phyloP scores from a whole-genome alignment of 1,140 invertebrate species.

The Sinonovacula constricta region DNA sequence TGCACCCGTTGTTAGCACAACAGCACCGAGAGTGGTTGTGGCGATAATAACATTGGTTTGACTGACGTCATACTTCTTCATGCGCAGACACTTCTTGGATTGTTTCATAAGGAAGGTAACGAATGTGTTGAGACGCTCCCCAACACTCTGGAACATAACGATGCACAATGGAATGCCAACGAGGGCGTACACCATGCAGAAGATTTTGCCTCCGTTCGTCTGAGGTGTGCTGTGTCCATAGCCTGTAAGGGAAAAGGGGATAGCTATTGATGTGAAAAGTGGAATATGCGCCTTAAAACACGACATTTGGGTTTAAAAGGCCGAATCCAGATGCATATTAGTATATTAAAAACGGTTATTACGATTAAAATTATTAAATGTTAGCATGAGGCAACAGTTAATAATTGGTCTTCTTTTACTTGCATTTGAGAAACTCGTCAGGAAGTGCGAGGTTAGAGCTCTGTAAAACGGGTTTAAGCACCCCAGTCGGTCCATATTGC shows the following conservation, averaged over 20 bases:
- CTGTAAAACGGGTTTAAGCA: too few species aligned
- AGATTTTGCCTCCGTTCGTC: constrained; percentile 77
- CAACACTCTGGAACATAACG: constrained; percentile 79
- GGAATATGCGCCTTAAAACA: too few species aligned
- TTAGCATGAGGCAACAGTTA: too few species aligned
- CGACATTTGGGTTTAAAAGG: too few species aligned
- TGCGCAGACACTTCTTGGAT: constrained; percentile 73
- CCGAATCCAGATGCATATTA: too few species aligned
- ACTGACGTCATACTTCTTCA: constrained; percentile 83
- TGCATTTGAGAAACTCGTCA: too few species aligned
- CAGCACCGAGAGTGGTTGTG: constrained; percentile 93
- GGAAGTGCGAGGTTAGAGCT: too few species aligned
- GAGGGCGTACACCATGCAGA: constrained; percentile 79
- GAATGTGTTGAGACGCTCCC: constrained; percentile 78
- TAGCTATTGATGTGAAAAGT: too few species aligned
- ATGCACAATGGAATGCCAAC: constrained; percentile 77
- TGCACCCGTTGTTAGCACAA: constrained; percentile 98
- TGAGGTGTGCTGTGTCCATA: constrained; percentile 81
- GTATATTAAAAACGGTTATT: too few species aligned
- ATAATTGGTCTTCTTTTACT: too few species aligned
- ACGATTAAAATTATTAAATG: too few species aligned
- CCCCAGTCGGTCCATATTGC: too few species aligned
- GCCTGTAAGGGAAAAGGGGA: constrained; percentile 74
- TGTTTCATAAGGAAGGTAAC: constrained; percentile 76
- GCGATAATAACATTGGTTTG: constrained; percentile 99